Evolutionary conservation across 1,140 invertebrate species (phyloP), one percentile per base, ranked within the genome.

Genomic region (Psix sp.): DNA sequence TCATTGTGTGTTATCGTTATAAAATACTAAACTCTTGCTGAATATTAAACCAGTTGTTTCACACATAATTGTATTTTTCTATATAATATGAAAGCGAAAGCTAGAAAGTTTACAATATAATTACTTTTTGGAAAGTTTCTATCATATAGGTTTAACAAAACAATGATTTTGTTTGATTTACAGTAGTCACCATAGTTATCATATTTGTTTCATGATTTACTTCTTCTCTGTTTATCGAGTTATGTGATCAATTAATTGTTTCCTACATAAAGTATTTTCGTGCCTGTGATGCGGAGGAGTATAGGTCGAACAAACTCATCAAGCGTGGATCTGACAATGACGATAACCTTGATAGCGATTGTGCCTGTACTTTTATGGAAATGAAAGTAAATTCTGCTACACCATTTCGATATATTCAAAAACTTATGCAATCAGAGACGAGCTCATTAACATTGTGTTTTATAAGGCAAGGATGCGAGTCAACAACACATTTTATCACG

Each of bases 21-120:
- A n/a, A n/a, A n/a, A n/a, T n/a, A n/a, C n/a, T n/a, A n/a, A n/a
- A n/a, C n/a, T n/a, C n/a, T n/a, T n/a, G n/a, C n/a, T n/a, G n/a
- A n/a, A n/a, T n/a, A n/a, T n/a, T n/a, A n/a, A n/a, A n/a, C n/a
- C n/a, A n/a, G n/a, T n/a, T n/a, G n/a, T 29, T 7, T 7, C 26
- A 29, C 7, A 1, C 10, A 38, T 45, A 14, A 42, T 15, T 35
- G 26, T 29, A 26, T 35, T 51, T 13, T 48, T 46, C 42, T 40
- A 65, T 72, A 52, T 48, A 49, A 49, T n/a, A 67, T 40, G 70
- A 74, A 74, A 74, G 62, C 60, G 70, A 74, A 74, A 74, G 62
- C 62, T 65, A 67, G 70, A 74, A 74, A 74, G 70, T 74, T 24
- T 17, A 15, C 33, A 6, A n/a, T 59, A 31, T 65, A 74, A 67